A percentile compares a stretch with the other conserved stretches of the same genome.
phyloP scores from a whole-genome alignment of 2,113 vertebrate genomes.

The Aramus guarauna region DNA sequence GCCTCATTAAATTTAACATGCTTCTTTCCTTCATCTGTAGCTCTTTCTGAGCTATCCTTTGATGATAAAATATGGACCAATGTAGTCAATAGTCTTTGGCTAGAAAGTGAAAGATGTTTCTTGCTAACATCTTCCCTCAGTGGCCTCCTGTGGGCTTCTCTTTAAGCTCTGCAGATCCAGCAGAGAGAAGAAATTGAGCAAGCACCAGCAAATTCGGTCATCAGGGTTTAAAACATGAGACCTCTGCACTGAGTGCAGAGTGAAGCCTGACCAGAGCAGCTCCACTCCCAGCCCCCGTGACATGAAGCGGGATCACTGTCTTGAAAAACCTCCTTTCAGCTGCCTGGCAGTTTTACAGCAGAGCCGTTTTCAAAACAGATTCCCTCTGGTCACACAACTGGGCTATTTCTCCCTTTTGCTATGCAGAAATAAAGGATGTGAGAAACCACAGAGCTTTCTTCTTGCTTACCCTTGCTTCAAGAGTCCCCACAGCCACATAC shows the following conservation, averaged over 20 bases:
- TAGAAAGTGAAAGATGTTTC: background rate
- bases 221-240: background rate
- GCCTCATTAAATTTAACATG: constrained; percentile 27
- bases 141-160: background rate
- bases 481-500: background rate
- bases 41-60: background rate
- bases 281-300: background rate
- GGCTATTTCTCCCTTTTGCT: background rate
- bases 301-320: background rate
- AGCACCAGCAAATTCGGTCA: background rate
- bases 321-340: background rate
- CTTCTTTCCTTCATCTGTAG: background rate
- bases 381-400: background rate
- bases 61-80: constrained; percentile 13
- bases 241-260: background rate
- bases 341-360: background rate
- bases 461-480: background rate
- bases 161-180: background rate
- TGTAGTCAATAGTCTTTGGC: background rate
- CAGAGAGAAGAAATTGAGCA: background rate
- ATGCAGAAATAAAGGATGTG: background rate
- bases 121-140: background rate
- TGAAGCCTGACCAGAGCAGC: background rate
- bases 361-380: background rate
- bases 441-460: background rate